Conservation (phyloP, 1,140 invertebrate species). For the Aphis craccivora region DNA sequence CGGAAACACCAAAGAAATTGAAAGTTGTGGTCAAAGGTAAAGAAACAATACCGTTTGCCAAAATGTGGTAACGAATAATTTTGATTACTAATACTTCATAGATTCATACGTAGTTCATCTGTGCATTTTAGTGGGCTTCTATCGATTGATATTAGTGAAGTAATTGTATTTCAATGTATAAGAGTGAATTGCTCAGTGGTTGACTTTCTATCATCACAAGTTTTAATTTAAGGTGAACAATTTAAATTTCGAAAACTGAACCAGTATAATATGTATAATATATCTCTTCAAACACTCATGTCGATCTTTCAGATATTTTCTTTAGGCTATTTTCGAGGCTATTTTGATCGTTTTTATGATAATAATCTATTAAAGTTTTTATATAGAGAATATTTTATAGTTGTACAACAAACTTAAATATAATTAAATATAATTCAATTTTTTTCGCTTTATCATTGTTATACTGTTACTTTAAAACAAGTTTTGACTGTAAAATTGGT, state of each 20-base stretch:
- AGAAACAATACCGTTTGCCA: background rate
- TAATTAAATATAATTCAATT: background rate
- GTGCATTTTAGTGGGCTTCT: background rate
- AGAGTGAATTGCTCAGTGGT: background rate
- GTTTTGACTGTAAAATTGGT: background rate
- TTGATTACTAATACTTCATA: background rate
- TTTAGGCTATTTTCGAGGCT: background rate
- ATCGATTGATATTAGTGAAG: background rate
- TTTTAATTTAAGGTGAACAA: background rate
- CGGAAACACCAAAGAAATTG: background rate
- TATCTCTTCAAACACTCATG: background rate
- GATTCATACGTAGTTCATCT: background rate
- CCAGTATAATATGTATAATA: background rate
- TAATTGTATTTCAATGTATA: background rate
- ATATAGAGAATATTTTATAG: background rate
- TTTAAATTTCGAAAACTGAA: background rate
- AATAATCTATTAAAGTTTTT: background rate
- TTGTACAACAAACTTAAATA: background rate
- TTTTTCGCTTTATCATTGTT: background rate
- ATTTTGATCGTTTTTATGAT: background rate
- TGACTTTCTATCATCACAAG: background rate
- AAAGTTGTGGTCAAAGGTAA: constrained; percentile 35
- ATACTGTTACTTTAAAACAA: background rate
- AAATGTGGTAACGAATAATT: background rate
- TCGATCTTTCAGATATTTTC: background rate